A percentile compares a stretch with the other conserved stretches of the same genome.
Conservation (phyloP, 2,113 vertebrate species). For the Semnopithecus entellus region DNA sequence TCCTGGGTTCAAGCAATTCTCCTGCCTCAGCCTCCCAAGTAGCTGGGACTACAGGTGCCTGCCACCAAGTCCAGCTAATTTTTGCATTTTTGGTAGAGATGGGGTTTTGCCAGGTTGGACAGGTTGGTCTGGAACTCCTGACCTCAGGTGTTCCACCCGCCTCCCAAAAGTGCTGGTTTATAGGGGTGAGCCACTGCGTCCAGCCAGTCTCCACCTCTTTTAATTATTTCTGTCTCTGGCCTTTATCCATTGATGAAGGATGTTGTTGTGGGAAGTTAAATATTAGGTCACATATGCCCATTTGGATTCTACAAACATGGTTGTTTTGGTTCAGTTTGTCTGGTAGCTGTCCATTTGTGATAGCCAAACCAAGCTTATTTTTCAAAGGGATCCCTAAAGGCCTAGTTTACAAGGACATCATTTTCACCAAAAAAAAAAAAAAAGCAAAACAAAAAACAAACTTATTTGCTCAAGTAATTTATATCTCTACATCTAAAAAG, state of each 20-base stretch:
- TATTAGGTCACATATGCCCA: too few species aligned
- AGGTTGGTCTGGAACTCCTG: too few species aligned
- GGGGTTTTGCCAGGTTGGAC: too few species aligned
- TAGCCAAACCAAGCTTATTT: background rate
- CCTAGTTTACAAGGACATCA: background rate
- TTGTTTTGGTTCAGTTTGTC: background rate
- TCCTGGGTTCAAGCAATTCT: too few species aligned
- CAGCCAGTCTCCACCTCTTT: background rate
- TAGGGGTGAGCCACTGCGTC: too few species aligned
- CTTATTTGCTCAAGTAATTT: background rate
- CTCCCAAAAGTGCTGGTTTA: too few species aligned
- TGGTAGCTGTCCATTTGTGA: background rate
- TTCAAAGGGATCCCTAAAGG: background rate
- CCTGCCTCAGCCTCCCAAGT: too few species aligned
- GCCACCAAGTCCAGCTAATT: too few species aligned
- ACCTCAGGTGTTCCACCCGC: too few species aligned
- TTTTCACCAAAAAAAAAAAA: background rate
- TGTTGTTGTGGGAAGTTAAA: background rate
- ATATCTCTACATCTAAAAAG: background rate
- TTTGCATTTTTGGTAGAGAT: too few species aligned
- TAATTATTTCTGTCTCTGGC: background rate
- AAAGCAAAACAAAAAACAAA: too few species aligned
- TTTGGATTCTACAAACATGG: background rate
- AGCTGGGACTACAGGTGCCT: too few species aligned
- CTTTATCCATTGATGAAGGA: background rate